These are phyloP conservation scores for Diplolepis rosae DNA, from an alignment of 2,888 invertebrate genomes.

Conservation along the genomic window DNA sequence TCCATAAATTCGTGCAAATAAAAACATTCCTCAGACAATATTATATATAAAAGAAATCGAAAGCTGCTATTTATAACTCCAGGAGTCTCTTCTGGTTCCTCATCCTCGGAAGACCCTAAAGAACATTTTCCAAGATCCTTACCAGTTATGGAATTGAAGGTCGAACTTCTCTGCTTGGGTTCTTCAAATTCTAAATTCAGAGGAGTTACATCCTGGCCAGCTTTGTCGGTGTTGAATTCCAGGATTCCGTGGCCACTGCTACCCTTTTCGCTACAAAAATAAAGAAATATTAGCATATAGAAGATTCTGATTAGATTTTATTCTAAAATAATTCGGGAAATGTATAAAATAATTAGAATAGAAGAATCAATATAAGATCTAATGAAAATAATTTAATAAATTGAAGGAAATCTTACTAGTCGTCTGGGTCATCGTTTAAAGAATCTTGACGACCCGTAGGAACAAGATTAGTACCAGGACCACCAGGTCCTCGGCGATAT, in stretches of 20 bases:
- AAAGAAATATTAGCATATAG: neutral
- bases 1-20: slow-evolving; percentile 60
- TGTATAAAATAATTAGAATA: too few species aligned
- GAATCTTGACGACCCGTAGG: slow-evolving; percentile 68
- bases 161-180: slow-evolving; percentile 81
- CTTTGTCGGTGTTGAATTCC: slow-evolving; percentile 90
- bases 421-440: slow-evolving; percentile 67
- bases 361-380: too few species aligned
- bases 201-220: slow-evolving; percentile 91
- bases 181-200: slow-evolving; percentile 86
- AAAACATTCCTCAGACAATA: slow-evolving; percentile 64
- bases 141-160: slow-evolving; percentile 86
- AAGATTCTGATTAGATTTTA: too few species aligned
- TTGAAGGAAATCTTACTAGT: slow-evolving; percentile 62
- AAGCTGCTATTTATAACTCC: neutral
- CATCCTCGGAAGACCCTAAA: neutral
- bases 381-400: slow-evolving; percentile 19
- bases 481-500: slow-evolving; percentile 67
- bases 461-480: slow-evolving; percentile 64
- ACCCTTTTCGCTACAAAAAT: slow-evolving; percentile 68
- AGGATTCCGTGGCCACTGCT: slow-evolving; percentile 81
- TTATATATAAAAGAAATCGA: slow-evolving; percentile 49
- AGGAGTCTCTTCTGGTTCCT: neutral
- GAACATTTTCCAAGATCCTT: slow-evolving; percentile 49
- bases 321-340: too few species aligned